These are phyloP conservation scores for Lysandra coridon DNA, from an alignment of 2,888 invertebrate genomes.

Conservation along the genomic window DNA sequence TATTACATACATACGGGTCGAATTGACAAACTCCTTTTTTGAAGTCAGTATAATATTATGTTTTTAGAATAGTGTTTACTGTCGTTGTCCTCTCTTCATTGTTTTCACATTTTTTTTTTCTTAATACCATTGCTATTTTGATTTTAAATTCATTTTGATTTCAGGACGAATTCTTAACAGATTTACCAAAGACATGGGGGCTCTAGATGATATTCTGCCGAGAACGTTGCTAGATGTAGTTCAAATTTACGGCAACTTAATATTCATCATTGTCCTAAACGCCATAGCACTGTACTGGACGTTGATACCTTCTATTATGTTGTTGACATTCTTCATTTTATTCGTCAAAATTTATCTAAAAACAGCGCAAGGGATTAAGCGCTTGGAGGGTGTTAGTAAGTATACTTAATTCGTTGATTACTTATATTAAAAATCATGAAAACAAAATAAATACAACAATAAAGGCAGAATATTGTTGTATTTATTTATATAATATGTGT, in stretches of 20 bases:
- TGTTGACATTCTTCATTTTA: constrained; percentile 79
- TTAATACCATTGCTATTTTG: not conserved
- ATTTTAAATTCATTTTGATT: constrained; percentile 34
- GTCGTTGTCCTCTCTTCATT: not conserved
- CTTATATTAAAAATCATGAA: no score
- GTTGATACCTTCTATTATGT: constrained; percentile 77
- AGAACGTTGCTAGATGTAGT: constrained; percentile 84
- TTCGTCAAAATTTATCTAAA: constrained; percentile 83
- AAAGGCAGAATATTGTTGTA: no score
- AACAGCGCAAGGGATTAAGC: constrained; percentile 85
- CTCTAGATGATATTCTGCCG: constrained; percentile 88
- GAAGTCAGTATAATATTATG: no score
- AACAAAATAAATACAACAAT: no score
- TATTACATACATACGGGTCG: no score
- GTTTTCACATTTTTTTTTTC: not conserved
- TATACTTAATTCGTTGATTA: constrained; percentile 37
- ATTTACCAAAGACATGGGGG: constrained; percentile 92
- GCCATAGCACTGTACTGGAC: constrained; percentile 82
- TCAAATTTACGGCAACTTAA: constrained; percentile 74
- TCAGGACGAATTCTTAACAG: constrained; percentile 86
- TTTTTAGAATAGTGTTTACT: no score
- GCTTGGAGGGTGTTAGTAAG: constrained; percentile 83
- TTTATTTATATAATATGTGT: no score
- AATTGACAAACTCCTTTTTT: no score
- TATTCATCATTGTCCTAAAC: constrained; percentile 82